Conservation (phyloP, 2,888 invertebrate species). For the Gryllus longicercus region DNA sequence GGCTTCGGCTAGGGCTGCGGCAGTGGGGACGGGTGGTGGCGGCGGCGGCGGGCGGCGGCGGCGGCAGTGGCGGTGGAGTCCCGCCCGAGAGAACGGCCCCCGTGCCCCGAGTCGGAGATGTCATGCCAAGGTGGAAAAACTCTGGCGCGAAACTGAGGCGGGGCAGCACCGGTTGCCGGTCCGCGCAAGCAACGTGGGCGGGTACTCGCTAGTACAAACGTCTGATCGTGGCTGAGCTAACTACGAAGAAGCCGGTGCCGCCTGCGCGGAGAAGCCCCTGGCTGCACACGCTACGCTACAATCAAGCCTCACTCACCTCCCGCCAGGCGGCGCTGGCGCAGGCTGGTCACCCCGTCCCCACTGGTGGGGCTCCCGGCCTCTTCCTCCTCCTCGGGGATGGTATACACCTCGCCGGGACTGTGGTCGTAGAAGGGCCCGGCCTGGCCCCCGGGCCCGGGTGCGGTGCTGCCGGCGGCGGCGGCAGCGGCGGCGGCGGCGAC, state of each 20-base stretch:
- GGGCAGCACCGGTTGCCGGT: slow-evolving; percentile 18
- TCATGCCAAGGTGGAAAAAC: slow-evolving; percentile 38
- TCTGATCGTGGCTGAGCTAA: slow-evolving; percentile 1
- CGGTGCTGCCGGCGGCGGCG: background rate
- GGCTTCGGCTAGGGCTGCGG: too few relatives aligned
- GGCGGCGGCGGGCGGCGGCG: too few relatives aligned
- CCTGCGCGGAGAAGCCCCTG: slow-evolving; percentile 12
- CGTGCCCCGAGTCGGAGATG: slow-evolving; percentile 19
- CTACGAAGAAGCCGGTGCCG: background rate
- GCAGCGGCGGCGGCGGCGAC: slow-evolving; percentile 3
- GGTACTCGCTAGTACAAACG: slow-evolving; percentile 18
- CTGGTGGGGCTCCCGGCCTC: slow-evolving; percentile 49
- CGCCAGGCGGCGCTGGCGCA: slow-evolving; percentile 42
- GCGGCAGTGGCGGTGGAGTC: background rate
- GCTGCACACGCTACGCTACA: slow-evolving; percentile 17
- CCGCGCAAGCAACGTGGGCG: slow-evolving; percentile 19
- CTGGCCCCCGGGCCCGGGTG: background rate
- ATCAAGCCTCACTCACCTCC: slow-evolving; percentile 35
- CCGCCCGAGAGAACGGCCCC: background rate
- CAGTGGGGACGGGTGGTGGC: too few relatives aligned
- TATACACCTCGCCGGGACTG: slow-evolving; percentile 52
- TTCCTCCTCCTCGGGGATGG: slow-evolving; percentile 52
- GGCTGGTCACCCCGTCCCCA: slow-evolving; percentile 49
- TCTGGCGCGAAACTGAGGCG: slow-evolving; percentile 32
- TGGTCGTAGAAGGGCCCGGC: slow-evolving; percentile 44